Percentiles rank a stretch among this genome's conserved stretches.
Conservation (phyloP, 2,797 vertebrate genomes). For the Phalanger gymnotis region DNA sequence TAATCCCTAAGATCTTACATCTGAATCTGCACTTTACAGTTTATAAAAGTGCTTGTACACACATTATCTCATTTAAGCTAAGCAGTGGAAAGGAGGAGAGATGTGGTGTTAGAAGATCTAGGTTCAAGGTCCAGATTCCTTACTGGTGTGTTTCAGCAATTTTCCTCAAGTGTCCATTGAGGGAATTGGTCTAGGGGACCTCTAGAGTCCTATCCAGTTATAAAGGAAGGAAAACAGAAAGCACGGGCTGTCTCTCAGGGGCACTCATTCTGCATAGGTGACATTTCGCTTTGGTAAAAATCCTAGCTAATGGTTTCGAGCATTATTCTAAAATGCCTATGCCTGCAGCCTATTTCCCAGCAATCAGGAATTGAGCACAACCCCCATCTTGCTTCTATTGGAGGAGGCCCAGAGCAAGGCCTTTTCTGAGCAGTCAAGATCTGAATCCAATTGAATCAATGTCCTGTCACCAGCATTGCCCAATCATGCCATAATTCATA, state of each 20-base stretch:
- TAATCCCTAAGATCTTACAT: slow-evolving; percentile 30
- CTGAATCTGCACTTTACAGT: neutral
- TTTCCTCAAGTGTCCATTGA: neutral
- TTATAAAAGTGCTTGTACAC: neutral
- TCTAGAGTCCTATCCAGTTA: neutral
- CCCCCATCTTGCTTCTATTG: neutral
- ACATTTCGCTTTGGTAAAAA: neutral
- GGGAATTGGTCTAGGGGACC: neutral
- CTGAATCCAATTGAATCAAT: neutral
- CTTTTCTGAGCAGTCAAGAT: neutral
- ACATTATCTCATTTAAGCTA: neutral
- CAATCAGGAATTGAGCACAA: neutral
- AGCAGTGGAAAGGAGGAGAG: neutral
- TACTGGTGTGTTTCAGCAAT: neutral
- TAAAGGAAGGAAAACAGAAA: neutral
- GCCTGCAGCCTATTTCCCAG: neutral
- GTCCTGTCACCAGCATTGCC: neutral
- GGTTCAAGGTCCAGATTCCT: neutral
- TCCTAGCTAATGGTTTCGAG: neutral
- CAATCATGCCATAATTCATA: neutral
- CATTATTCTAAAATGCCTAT: neutral
- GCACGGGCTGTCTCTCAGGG: neutral
- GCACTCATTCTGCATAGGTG: neutral
- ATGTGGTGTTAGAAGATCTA: neutral
- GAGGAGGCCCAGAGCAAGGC: neutral